Percentiles rank a stretch among this genome's conserved stretches.
Conservation (phyloP, 2,113 vertebrate genomes). For the Danio rerio region DNA sequence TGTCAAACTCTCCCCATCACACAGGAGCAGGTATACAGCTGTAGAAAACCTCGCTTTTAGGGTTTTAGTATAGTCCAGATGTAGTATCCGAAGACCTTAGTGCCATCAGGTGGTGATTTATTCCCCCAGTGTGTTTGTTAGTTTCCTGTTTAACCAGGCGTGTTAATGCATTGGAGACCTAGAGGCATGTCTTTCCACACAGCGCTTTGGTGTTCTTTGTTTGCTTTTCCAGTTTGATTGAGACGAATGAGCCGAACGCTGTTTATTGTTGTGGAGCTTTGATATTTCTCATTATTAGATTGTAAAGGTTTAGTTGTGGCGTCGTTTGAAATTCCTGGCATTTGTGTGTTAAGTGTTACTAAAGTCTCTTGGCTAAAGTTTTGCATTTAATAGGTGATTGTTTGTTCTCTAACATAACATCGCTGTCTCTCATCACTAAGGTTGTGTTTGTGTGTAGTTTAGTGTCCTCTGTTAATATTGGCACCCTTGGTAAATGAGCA, state of each 20-base stretch:
- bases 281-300: slow-evolving; percentile 10
- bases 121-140: not conserved
- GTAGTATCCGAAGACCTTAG: not conserved
- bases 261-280: slow-evolving; percentile 38
- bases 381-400: not conserved
- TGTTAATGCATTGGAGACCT: not conserved
- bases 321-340: not conserved
- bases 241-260: not conserved
- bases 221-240: slow-evolving; percentile 2
- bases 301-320: slow-evolving; percentile 22
- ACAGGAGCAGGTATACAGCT: slow-evolving; percentile 71
- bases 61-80: not conserved
- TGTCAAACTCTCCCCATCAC: slow-evolving; percentile 70
- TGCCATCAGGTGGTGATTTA: not conserved
- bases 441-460: slow-evolving; percentile 3
- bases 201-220: slow-evolving; percentile 10
- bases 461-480: too few species aligned
- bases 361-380: slow-evolving; percentile 12
- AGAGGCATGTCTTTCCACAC: not conserved
- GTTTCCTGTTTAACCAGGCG: not conserved
- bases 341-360: slow-evolving; percentile 12
- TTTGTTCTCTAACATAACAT: slow-evolving; percentile 22
- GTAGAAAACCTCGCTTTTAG: not conserved
- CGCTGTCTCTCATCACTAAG: not conserved
- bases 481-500: too few species aligned